phyloP scores from a whole-genome alignment of 2,797 vertebrate species.

The Meriones psammophilus region DNA sequence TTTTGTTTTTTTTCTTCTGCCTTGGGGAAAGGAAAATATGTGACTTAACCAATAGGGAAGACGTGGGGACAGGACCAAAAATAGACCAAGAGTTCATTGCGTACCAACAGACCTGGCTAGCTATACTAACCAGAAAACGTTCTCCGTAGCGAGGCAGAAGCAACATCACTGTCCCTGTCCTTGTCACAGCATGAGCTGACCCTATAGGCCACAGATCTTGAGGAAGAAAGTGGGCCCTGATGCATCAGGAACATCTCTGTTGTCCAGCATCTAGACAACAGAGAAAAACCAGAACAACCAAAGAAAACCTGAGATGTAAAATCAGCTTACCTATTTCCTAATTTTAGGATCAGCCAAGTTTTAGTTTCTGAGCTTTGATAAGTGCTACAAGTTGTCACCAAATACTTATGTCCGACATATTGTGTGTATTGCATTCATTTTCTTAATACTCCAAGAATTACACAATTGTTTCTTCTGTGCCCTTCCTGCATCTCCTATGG shows the following conservation, averaged over 20 bases:
- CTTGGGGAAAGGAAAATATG: background rate
- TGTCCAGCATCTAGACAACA: background rate
- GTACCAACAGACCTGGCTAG: background rate
- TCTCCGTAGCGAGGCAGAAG: background rate
- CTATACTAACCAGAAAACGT: background rate
- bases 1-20: too few relatives aligned
- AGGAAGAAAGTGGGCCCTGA: background rate
- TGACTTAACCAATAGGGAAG: background rate
- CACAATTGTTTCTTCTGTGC: conserved; percentile 3
- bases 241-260: background rate
- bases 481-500: background rate
- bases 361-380: conserved; percentile 17
- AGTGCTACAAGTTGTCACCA: background rate
- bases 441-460: conserved; percentile 18
- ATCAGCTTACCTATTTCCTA: background rate
- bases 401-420: background rate
- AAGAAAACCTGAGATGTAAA: background rate
- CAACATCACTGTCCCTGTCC: background rate
- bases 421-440: background rate
- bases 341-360: background rate
- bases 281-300: background rate
- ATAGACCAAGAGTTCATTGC: background rate
- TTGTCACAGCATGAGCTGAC: background rate
- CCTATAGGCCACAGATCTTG: background rate
- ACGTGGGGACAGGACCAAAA: background rate